Evolutionary conservation across 2,113 vertebrate species (phyloP).

Genomic region (Paracanthobrama guichenoti): DNA sequence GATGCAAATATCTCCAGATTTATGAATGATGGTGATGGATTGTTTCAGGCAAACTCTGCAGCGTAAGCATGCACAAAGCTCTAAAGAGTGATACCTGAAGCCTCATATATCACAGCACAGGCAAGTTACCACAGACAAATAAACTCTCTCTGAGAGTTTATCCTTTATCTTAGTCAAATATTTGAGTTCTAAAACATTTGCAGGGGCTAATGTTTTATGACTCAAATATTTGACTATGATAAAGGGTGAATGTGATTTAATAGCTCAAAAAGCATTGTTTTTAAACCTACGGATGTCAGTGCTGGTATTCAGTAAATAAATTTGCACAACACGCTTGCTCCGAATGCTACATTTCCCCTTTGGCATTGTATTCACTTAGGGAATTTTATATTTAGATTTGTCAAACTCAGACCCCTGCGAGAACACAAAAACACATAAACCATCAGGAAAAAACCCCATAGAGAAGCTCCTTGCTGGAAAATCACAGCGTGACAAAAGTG

Average conservation of each 20-base stretch:
- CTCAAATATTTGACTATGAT: constrained; percentile 5
- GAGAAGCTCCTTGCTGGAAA: constrained; percentile 9
- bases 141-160: constrained; percentile 3
- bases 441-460: not conserved
- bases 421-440: constrained; percentile 6
- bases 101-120: not conserved
- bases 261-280: not conserved
- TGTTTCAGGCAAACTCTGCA: constrained; percentile 23
- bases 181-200: not conserved
- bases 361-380: not conserved
- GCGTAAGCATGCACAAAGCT: not conserved
- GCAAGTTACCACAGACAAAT: not conserved
- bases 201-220: not conserved
- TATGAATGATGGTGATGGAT: constrained; percentile 37
- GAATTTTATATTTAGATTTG: constrained; percentile 19
- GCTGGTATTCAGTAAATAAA: not conserved
- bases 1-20: constrained; percentile 34
- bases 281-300: not conserved
- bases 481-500: constrained; percentile 41
- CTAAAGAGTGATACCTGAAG: not conserved
- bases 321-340: not conserved
- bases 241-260: constrained; percentile 1
- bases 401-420: not conserved
- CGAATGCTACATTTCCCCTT: constrained; percentile 8
- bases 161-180: not conserved